Evolutionary conservation across 2,797 vertebrate genomes (phyloP).

Genomic region (Galagoides demidoff): DNA sequence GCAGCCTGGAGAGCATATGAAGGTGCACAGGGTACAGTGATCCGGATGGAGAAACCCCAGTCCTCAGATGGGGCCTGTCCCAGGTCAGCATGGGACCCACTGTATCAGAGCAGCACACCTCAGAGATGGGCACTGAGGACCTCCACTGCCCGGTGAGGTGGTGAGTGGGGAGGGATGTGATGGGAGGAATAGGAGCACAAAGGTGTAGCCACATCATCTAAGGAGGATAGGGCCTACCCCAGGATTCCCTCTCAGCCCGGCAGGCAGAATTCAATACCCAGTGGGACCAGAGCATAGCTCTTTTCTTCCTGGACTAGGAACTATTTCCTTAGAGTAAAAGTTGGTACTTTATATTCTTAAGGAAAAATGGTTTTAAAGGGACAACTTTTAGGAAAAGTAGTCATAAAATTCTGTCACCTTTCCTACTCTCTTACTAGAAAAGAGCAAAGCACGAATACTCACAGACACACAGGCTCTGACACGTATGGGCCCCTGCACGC

Average conservation of each 20-base stretch:
- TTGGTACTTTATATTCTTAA: neutral
- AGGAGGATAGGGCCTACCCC: neutral
- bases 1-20: neutral
- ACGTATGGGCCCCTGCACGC: accelerated
- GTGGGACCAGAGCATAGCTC: neutral
- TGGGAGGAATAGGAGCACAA: neutral
- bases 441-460: neutral
- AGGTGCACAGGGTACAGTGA: no score
- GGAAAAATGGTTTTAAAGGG: neutral
- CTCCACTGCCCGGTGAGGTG: accelerated
- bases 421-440: neutral
- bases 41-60: neutral
- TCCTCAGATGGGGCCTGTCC: neutral
- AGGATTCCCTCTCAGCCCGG: neutral
- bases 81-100: neutral
- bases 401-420: neutral
- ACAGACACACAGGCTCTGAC: neutral
- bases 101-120: neutral
- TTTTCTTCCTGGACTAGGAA: neutral
- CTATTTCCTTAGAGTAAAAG: neutral
- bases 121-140: neutral
- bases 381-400: neutral
- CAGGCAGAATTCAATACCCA: neutral
- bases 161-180: neutral
- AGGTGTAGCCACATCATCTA: no score